Base-by-base conservation (phyloP, 2,888 invertebrate genomes). In the Ophion ellenae region DNA sequence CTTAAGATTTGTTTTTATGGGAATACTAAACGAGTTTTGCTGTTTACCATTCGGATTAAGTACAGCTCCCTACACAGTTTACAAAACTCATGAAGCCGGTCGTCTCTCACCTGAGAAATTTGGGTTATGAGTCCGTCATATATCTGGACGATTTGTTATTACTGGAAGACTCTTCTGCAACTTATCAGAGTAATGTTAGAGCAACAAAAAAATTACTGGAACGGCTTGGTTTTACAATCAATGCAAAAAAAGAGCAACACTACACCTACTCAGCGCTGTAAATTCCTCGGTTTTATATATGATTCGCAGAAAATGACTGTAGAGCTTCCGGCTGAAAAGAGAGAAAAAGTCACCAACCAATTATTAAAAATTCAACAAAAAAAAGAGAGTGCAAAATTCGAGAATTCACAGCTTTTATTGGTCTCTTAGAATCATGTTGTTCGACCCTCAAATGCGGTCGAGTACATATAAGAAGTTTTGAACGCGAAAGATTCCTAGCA, bases 391-490 rank as follows among this genome's bases (percentile, higher is more conserved):
- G 84, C 40, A 57, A 59, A 5, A 87, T 86, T 32, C 40, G 86
- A 2, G 67, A 83, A 4, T 86, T 86, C 61, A 80, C 84, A 0
- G 74, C 76, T 1, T 79, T 86, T 32, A 78, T 86, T 0, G 88
- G 86, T 6, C 24, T 53, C 2, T 59, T 86, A n/a, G 83, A 74
- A 59, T 81, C 81, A 0, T 57, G 77, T 83, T 86, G 86, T 32
- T 28, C 69, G 11, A 79, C 83, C 59, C 40, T 82, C 2, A 78
- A 77, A n/a, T 88, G 87, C 59, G 87, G 85, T 24, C 59, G 83
- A 3, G 24, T 87, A 2, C 84, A 87, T 64, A 73, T 75, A 9
- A 87, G 81, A 64, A 76, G 70, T 0, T 86, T 88, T 24, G 85
- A 87, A 76, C 47, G 84, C 10, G 57, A 78, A 2, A 85, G 76